Percentiles rank a stretch among this genome's conserved stretches.
phyloP scores from a whole-genome alignment of 2,113 vertebrate species.

The Saguinus imperator region DNA sequence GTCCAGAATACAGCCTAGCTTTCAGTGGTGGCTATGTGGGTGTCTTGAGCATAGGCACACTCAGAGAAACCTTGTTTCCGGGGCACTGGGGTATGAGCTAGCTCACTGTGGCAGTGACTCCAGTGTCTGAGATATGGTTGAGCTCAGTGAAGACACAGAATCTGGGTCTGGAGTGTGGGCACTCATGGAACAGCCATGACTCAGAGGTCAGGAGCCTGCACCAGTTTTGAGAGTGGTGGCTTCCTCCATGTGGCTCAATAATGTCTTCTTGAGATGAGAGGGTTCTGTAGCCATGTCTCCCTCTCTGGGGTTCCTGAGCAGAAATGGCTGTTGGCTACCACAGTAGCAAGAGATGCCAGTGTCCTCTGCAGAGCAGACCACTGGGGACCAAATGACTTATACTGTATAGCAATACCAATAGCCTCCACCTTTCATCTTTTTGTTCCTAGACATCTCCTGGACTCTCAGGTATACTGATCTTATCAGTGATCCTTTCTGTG shows the following conservation, averaged over 20 bases:
- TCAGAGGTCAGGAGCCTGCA: background rate
- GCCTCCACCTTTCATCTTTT: background rate
- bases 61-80: background rate
- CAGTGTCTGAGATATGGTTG: background rate
- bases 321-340: background rate
- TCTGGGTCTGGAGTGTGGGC: background rate
- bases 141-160: background rate
- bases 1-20: background rate
- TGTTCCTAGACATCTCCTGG: background rate
- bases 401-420: background rate
- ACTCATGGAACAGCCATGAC: background rate
- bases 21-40: background rate
- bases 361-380: background rate
- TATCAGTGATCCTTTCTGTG: background rate
- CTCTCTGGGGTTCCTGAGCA: background rate
- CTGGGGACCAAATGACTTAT: background rate
- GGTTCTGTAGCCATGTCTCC: background rate
- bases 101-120: background rate
- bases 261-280: background rate
- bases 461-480: background rate
- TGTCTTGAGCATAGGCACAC: rapidly evolving
- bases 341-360: background rate
- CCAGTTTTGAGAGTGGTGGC: background rate
- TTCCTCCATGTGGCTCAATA: background rate
- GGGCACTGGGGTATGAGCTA: background rate